phyloP scores from a whole-genome alignment of 2,888 invertebrate genomes.

The Zygothrica quintamaculata region DNA sequence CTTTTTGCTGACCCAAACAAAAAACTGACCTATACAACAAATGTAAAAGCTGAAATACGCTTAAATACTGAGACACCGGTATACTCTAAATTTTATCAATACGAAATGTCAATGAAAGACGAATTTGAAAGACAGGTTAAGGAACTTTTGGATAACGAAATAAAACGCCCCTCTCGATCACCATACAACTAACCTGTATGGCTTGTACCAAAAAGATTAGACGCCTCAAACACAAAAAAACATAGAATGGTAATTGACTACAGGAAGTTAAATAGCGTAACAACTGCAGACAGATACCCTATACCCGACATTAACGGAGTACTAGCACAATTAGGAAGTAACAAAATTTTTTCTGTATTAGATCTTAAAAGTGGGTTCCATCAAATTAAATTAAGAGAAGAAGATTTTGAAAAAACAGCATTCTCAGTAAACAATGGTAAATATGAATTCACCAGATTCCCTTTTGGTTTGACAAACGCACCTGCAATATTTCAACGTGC shows the following conservation, averaged over 20 bases:
- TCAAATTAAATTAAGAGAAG: too few relatives aligned
- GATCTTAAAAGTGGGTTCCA: too few relatives aligned
- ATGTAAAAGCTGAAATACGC: constrained; percentile 29
- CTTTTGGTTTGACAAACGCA: constrained; percentile 24
- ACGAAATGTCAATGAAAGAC: neutral
- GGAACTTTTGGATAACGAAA: neutral
- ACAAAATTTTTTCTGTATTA: too few relatives aligned
- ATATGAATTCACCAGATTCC: constrained; percentile 28
- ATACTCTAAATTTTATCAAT: constrained; percentile 5
- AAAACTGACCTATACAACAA: constrained; percentile 27
- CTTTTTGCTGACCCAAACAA: constrained; percentile 36
- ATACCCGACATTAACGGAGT: neutral
- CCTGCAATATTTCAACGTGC: constrained; percentile 26
- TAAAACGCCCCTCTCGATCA: constrained; percentile 1
- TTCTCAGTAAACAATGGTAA: constrained; percentile 34
- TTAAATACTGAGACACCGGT: constrained; percentile 25
- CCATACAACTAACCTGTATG: neutral
- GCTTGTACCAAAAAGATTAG: constrained; percentile 2
- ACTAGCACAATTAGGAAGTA: neutral
- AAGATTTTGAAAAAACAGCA: too few relatives aligned
- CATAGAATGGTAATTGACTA: constrained; percentile 24
- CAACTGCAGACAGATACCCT: constrained; percentile 3
- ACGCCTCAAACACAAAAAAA: constrained; percentile 5
- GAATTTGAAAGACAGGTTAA: neutral
- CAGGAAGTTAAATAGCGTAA: constrained; percentile 22